phyloP scores from a whole-genome alignment of 2,113 vertebrate species.

The Toxostoma redivivum region DNA sequence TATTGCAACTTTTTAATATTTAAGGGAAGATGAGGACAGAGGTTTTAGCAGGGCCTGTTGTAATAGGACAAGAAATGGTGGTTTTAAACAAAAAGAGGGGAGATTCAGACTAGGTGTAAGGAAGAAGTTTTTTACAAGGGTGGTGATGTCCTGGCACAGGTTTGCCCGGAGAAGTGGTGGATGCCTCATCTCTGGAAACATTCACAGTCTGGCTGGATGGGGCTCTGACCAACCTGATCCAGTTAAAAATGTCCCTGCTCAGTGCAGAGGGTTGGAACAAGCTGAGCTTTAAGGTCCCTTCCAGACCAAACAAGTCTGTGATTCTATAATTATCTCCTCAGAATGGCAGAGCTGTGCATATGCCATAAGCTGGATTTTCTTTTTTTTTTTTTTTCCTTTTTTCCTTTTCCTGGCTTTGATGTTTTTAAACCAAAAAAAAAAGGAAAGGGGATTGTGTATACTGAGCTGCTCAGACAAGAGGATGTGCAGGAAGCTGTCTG shows the following conservation, averaged over 20 bases:
- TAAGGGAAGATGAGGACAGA: not conserved
- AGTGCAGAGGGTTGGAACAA: not conserved
- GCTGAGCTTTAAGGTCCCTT: not conserved
- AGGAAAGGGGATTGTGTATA: not conserved
- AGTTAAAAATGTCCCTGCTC: not conserved
- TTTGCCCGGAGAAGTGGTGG: not conserved
- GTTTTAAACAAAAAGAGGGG: not conserved
- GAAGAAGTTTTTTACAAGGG: not conserved
- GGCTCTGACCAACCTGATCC: not conserved
- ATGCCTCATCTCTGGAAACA: not conserved
- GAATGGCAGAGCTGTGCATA: not conserved
- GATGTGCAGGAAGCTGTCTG: not conserved
- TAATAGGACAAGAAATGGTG: not conserved
- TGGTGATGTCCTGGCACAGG: not conserved
- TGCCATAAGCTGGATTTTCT: not conserved
- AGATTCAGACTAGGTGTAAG: not conserved
- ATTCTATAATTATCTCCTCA: not conserved
- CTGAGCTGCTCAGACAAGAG: not conserved
- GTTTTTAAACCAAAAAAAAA: not conserved
- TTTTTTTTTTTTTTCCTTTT: not conserved
- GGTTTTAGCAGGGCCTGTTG: not conserved
- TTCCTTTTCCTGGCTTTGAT: not conserved
- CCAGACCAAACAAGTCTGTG: not conserved
- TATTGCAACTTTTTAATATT: fast-evolving
- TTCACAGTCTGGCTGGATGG: fast-evolving